Percentiles rank a stretch among this genome's conserved stretches.
phyloP scores from a whole-genome alignment of 2,888 invertebrate species.

The Melikaiella ostensackeni region DNA sequence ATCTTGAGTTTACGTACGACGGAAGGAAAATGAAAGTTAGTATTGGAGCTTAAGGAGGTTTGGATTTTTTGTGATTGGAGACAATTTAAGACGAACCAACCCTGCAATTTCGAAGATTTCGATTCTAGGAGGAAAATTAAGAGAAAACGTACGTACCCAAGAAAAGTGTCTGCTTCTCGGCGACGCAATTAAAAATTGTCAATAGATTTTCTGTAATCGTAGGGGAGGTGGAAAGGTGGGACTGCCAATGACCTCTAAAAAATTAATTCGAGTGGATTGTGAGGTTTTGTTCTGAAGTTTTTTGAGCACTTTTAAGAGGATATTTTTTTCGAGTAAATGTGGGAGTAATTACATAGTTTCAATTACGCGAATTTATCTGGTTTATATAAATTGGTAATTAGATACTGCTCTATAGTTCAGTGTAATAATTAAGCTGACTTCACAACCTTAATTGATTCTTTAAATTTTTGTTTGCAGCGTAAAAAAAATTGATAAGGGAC shows the following conservation, averaged over 20 bases:
- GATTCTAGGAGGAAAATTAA: not conserved
- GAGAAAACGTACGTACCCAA: slow-evolving; percentile 3
- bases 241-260: slow-evolving; percentile 39
- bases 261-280: not conserved
- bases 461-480: too few species aligned
- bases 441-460: too few species aligned
- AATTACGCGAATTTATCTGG: too few species aligned
- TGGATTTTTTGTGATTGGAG: not conserved
- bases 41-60: not conserved
- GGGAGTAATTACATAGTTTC: too few species aligned
- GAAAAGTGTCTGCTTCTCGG: not conserved
- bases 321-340: too few species aligned
- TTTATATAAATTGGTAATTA: too few species aligned
- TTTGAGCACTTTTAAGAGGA: too few species aligned
- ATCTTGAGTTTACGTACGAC: slow-evolving; percentile 6
- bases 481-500: too few species aligned
- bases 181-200: slow-evolving; percentile 5
- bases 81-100: not conserved
- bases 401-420: too few species aligned
- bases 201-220: not conserved
- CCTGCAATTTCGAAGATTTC: not conserved
- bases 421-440: too few species aligned
- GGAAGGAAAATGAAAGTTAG: not conserved
- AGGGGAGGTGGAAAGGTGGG: slow-evolving; percentile 1
- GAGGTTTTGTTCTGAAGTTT: too few species aligned